Percentiles rank a stretch among this genome's conserved stretches.
phyloP scores from a whole-genome alignment of 2,113 vertebrate species.

The Prinia subflava region DNA sequence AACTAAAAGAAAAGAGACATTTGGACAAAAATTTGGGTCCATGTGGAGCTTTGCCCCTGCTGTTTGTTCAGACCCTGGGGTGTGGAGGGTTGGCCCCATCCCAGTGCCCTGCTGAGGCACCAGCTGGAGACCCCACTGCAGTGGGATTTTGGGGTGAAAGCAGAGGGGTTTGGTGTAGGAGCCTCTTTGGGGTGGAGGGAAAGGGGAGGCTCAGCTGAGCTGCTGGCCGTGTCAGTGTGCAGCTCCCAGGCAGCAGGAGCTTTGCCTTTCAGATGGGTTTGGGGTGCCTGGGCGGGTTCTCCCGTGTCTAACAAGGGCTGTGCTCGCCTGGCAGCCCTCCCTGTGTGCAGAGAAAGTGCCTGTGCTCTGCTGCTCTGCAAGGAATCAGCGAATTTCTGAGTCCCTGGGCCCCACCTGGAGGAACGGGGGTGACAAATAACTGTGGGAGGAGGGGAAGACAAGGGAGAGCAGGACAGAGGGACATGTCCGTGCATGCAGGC shows the following conservation, averaged over 20 bases:
- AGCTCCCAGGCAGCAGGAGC: not conserved
- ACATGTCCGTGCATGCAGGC: not conserved
- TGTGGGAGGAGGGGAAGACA: not conserved
- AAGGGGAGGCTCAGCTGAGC: not conserved
- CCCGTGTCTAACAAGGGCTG: not conserved
- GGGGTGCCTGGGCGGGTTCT: not conserved
- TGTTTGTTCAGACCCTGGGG: not conserved
- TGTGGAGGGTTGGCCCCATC: not conserved
- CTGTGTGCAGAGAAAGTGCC: not conserved
- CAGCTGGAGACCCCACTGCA: not conserved
- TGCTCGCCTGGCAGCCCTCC: not conserved
- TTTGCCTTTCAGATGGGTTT: fast-evolving
- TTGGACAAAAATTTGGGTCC: not conserved
- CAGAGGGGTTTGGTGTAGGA: not conserved
- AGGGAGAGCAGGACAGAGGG: not conserved
- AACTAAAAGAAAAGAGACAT: not conserved
- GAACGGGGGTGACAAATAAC: not conserved
- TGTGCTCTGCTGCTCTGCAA: not conserved
- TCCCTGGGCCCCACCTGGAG: not conserved
- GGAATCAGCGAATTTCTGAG: fast-evolving
- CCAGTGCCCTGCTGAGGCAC: not conserved
- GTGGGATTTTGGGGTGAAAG: not conserved
- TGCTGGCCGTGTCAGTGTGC: fast-evolving
- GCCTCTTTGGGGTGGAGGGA: not conserved
- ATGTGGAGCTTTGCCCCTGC: not conserved